These are phyloP conservation scores for Xenopus borealis DNA, from an alignment of 2,113 vertebrate species.

Conservation along the genomic window DNA sequence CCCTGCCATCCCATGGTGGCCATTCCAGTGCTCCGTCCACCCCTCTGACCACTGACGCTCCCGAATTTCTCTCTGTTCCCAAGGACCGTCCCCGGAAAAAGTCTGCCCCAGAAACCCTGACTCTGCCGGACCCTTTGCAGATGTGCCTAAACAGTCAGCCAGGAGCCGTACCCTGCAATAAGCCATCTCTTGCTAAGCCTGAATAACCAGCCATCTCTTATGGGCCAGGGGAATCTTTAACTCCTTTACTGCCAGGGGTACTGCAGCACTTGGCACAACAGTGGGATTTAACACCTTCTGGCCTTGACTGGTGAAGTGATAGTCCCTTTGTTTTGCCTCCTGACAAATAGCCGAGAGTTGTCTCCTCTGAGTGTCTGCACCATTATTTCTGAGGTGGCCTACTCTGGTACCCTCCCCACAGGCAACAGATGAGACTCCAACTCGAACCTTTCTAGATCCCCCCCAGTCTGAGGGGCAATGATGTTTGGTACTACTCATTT, in stretches of 20 bases:
- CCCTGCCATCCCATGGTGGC: constrained; percentile 79
- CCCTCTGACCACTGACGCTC: constrained; percentile 91
- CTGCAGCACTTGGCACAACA: constrained; percentile 52
- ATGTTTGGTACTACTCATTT: too few species aligned
- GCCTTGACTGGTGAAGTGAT: neutral
- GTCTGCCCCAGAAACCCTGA: constrained; percentile 94
- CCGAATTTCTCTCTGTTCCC: constrained; percentile 88
- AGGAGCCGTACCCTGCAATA: constrained; percentile 56
- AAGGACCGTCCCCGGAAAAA: constrained; percentile 96
- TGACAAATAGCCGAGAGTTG: too few species aligned
- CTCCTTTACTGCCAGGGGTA: constrained; percentile 53
- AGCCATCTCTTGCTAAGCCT: constrained; percentile 64
- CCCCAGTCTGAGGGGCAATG: too few species aligned
- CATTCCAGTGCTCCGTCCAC: constrained; percentile 93
- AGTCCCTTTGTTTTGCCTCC: neutral
- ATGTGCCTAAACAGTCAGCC: constrained; percentile 74
- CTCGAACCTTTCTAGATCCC: too few species aligned
- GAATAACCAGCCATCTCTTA: constrained; percentile 60
- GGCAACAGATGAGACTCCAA: too few species aligned
- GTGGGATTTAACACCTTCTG: constrained; percentile 52
- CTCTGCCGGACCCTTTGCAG: constrained; percentile 81
- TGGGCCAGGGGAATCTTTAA: constrained; percentile 32
- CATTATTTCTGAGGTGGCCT: too few species aligned
- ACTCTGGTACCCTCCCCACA: too few species aligned
- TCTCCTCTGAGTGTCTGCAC: too few species aligned